These are phyloP conservation scores for Lottia scabra DNA, from an alignment of 2,888 invertebrate species.

Conservation along the genomic window DNA sequence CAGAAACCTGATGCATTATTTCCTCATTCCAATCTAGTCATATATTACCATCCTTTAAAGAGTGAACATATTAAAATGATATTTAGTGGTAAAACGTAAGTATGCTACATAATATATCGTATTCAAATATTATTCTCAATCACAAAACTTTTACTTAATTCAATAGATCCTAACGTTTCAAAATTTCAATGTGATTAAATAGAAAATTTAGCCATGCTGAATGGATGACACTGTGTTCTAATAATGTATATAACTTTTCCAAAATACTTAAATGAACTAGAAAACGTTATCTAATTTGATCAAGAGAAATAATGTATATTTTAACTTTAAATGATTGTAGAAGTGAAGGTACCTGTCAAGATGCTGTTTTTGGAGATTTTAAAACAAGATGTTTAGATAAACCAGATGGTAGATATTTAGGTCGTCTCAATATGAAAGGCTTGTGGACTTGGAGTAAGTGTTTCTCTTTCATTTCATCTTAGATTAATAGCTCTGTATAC, in stretches of 20 bases:
- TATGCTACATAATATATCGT: no score
- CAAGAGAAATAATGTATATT: no score
- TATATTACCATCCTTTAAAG: not conserved
- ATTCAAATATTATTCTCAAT: no score
- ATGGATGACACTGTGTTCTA: no score
- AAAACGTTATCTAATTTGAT: no score
- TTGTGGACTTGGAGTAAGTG: conserved; percentile 25
- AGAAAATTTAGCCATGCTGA: no score
- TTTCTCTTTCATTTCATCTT: not conserved
- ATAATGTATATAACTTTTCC: no score
- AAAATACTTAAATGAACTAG: no score
- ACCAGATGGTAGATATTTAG: conserved; percentile 17
- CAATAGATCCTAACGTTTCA: no score
- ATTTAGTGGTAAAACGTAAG: not conserved
- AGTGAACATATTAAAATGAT: not conserved
- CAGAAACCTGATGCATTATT: not conserved
- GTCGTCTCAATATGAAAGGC: conserved; percentile 19
- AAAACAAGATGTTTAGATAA: conserved; percentile 19
- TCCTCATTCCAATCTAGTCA: not conserved
- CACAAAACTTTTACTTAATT: no score
- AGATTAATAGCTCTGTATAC: no score
- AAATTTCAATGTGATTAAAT: no score
- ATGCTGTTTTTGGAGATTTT: conserved; percentile 20
- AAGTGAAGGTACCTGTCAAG: conserved; percentile 17
- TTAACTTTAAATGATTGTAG: not conserved